Base-by-base conservation (phyloP, 2,113 vertebrate genomes). In the Setophaga kirtlandii region DNA sequence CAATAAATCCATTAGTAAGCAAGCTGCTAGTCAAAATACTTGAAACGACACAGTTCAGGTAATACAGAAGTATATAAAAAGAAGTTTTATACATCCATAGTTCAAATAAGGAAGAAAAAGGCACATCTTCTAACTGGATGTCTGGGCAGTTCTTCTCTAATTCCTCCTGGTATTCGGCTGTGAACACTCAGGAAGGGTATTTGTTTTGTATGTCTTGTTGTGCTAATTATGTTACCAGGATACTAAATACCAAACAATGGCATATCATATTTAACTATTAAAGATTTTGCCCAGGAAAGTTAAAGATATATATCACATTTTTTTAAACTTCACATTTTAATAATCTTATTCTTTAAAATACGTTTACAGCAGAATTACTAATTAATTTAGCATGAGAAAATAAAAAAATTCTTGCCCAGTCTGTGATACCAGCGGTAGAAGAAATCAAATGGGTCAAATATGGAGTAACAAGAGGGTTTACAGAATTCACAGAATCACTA, bases 201-300 rank as follows among this genome's bases (percentile, higher is more conserved):
- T 90, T 89, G 84, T 87, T 97, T 96, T 93, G 67, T 56, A 93
- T 21, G 53, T 39, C 84, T 96, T 97, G 62, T 87, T 97, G 93
- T 79, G 85, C 94, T 93, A 96, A 97, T 97, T 97, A 97, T 39
- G 97, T 97, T 96, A 94, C 98, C 94, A 97, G 83, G 97, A 96
- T 96, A 98, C 97, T 91, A 85, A 91, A 75, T 46, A 94, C 81
- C 92, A 98, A 98, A 98, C 96, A 97, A 93, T 33, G 24, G 55
- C 49, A 63, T 33, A 82, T 12, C 47, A 64, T 84, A 90, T 71
- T 50, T 67, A 80, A 85, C 87, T 85, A 58, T 37, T 59, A 44
- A 89, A 93, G 35, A 59, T 13, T 24, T 35, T 89, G 23, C 70
- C 96, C 20, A 50, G 39, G 60, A 95, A n/a, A 67, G 37, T 75